Base-by-base conservation (phyloP, 2,113 vertebrate genomes). In the Chinchilla lanigera region DNA sequence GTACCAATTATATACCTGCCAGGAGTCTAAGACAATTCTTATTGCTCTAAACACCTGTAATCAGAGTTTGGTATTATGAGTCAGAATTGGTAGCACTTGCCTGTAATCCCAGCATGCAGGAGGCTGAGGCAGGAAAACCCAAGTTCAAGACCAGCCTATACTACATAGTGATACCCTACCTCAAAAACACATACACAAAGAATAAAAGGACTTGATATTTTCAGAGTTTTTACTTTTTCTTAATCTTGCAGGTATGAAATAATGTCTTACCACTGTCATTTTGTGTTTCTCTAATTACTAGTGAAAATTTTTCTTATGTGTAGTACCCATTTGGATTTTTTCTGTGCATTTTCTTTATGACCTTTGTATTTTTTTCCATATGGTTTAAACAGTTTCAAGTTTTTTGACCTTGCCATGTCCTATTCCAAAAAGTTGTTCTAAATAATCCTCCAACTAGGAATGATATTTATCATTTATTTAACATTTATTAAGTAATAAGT, bases 381-480 rank as follows among this genome's bases (percentile, higher is more conserved):
- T 33, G 8, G 4, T 69, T 94, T 90, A 94, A 44, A 60, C 22
- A 73, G 61, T 50, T 90, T 82, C 77, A 90, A 90, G 41, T 89
- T 41, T 89, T 89, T 69, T 38, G 1, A 61, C 56, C 73, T 17
- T 88, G 35, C 35, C 44, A 87, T 58, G 75, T 16, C 26, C 63
- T 92, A 93, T 77, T 93, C 50, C 20, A 95, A 86, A 95, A 63
- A 86, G 6, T 50, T 89, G 4, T 92, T 93, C 50, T 95, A 95
- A 95, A 95, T 75, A 69, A 85, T 35, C 56, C 38, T 93, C 4
- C 60, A 78, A 81, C 60, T 0, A 95, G 88, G 17, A 95, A 61
- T 52, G 14, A 50, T 91, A 86, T 38, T 95, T 85, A 65, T 33
- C 35, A 69, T 69, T n/a, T 63, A 63, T 65, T 35, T 35, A 60